A percentile compares a stretch with the other conserved stretches of the same genome.
Evolutionary conservation across 2,888 invertebrate species (phyloP).

Genomic region (Cantharis rustica): DNA sequence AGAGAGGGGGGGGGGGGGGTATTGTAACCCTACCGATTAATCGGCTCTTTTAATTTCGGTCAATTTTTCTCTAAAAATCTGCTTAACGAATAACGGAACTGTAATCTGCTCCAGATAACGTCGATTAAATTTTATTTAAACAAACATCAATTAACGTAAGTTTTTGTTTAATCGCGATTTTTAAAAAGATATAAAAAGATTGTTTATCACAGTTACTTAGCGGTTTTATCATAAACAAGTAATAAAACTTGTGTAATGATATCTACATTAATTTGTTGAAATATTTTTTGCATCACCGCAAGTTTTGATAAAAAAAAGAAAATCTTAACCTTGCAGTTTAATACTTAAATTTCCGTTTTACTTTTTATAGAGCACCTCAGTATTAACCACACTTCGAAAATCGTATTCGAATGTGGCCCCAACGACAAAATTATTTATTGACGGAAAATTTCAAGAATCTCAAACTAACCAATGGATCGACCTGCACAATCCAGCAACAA

Average conservation of each 20-base stretch:
- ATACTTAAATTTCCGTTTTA: background rate
- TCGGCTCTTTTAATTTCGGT: background rate
- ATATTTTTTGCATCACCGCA: background rate
- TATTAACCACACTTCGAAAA: conserved; percentile 18
- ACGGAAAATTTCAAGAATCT: conserved; percentile 93
- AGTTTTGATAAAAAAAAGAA: background rate
- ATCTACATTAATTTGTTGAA: background rate
- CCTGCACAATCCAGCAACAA: conserved; percentile 93
- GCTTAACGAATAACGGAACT: background rate
- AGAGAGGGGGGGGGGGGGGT: background rate
- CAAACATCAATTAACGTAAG: background rate
- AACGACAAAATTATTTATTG: conserved; percentile 91
- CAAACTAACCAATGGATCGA: conserved; percentile 94
- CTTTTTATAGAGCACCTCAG: conserved; percentile 13
- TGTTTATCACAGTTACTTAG: background rate
- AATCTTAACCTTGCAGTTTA: background rate
- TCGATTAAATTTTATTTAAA: background rate
- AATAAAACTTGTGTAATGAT: background rate
- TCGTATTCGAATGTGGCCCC: conserved; percentile 57
- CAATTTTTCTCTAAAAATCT: background rate
- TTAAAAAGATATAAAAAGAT: background rate
- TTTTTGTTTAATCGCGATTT: background rate
- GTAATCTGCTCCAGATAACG: background rate
- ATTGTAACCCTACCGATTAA: background rate
- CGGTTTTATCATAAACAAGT: background rate